A percentile compares a stretch with the other conserved stretches of the same genome.
These are phyloP conservation scores for Conus canariensis DNA, from an alignment of 2,888 invertebrate species.

Conservation along the genomic window DNA sequence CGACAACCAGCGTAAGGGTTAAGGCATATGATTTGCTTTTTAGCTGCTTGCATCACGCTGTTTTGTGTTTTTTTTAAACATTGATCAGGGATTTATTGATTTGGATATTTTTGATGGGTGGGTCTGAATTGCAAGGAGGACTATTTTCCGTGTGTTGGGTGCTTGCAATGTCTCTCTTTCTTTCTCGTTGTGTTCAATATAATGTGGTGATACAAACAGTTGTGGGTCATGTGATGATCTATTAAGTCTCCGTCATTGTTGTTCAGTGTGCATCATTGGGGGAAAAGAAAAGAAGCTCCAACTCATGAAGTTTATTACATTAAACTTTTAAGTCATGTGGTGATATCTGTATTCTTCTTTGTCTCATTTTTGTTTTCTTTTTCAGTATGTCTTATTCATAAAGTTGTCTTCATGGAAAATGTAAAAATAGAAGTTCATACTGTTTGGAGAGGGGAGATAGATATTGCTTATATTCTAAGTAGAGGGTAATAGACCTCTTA, in stretches of 20 bases:
- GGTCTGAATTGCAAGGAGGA: too few relatives aligned
- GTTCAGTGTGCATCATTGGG: background rate
- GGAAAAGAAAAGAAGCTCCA: background rate
- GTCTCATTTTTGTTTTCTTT: background rate
- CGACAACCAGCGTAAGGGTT: too few relatives aligned
- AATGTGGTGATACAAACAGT: slow-evolving; percentile 12
- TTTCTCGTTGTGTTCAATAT: background rate
- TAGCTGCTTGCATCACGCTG: too few relatives aligned
- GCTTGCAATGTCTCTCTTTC: background rate
- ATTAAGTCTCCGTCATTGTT: background rate
- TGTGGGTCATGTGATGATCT: slow-evolving; percentile 13
- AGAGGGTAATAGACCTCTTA: too few relatives aligned
- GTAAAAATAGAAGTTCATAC: too few relatives aligned
- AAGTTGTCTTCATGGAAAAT: background rate
- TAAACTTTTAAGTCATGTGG: background rate
- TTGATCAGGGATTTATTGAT: too few relatives aligned
- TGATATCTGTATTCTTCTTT: background rate
- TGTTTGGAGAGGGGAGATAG: too few relatives aligned
- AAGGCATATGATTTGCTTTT: too few relatives aligned
- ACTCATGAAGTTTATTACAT: background rate
- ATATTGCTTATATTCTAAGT: too few relatives aligned
- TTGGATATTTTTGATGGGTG: too few relatives aligned
- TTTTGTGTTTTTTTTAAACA: too few relatives aligned
- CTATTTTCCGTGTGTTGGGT: background rate
- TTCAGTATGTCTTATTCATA: background rate